These are phyloP conservation scores for Heloderma charlesbogerti DNA, from an alignment of 2,113 vertebrate species.

Conservation along the genomic window DNA sequence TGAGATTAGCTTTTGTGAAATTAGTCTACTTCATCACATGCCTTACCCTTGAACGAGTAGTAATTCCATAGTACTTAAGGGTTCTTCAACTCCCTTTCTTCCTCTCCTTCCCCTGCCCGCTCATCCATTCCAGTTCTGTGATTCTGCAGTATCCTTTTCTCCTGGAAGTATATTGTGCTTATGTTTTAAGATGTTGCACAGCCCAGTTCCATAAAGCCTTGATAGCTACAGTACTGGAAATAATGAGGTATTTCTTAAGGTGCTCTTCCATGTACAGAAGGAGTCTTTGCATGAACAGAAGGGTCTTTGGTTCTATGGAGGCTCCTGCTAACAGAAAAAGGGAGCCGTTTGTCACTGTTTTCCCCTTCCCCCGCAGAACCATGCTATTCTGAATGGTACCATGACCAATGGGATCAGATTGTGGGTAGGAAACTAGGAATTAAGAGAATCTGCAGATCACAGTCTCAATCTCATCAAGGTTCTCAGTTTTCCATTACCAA, in stretches of 20 bases:
- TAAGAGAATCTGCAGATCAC: too few relatives aligned
- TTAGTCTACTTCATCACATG: background rate
- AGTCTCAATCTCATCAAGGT: too few relatives aligned
- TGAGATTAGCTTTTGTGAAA: background rate
- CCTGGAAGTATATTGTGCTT: background rate
- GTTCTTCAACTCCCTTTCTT: background rate
- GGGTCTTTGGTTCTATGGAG: background rate
- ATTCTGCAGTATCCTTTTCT: background rate
- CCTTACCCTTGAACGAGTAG: background rate
- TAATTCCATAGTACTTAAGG: background rate
- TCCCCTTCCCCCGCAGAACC: background rate
- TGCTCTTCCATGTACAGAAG: background rate
- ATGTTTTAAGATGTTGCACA: background rate
- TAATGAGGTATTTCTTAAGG: background rate
- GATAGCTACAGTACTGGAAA: background rate
- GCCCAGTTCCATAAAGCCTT: background rate
- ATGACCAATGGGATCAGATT: too few relatives aligned
- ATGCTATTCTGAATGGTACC: background rate
- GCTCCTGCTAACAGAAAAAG: background rate
- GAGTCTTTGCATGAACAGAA: background rate
- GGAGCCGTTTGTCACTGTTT: background rate
- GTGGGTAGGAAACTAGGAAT: too few relatives aligned
- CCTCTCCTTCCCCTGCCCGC: background rate
- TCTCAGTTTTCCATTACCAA: too few relatives aligned
- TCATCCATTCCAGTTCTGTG: background rate